Evolutionary conservation across 2,797 vertebrate genomes (phyloP), one percentile per base, ranked within the genome.

Genomic region (Galaxias olidus): DNA sequence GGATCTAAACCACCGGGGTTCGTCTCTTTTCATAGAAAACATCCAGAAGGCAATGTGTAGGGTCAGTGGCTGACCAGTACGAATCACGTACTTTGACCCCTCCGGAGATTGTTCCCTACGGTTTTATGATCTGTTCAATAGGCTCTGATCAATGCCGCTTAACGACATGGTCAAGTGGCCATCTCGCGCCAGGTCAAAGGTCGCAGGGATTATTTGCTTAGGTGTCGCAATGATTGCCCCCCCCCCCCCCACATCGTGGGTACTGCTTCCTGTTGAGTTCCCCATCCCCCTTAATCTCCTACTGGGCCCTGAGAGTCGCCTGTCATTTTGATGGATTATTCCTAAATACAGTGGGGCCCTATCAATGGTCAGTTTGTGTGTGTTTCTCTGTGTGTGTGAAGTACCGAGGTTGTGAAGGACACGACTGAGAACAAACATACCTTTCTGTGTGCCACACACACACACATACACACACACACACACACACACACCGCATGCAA

Each of bases 281-380:
- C 30, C 8, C 61, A 68, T 40, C 48, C n/a, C 8, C 17, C 50
- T 71, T 74, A 74, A 72, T 75, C 64, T 80, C 71, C 78, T 56
- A 56, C 71, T 76, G 76, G 76, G 74, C 80, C 72, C 74, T 56
- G 13, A 75, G 72, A 81, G 75, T 62, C 55, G 42, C 75, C 77
- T 82, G 81, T 83, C 81, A 81, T 9, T 13, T 51, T 89, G 73
- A 88, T 84, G 81, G 80, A 88, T 89, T 63, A 63, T 77, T 71
- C 72, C 80, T 64, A 83, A 90, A 84, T 68, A 83, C 65, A 69
- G 68, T 10, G 12, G 51, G 66, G 59, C 68, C 66, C 14, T 46
- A 74, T 73, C 71, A 17, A 71, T 11, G 51, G 68, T 61, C 13
- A 56, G 75, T 86, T 80, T 71, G 77, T 57, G 17, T 57, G 77